Percentiles rank a stretch among this genome's conserved stretches.
These are phyloP conservation scores for Thecocarcelia acutangulata DNA, from an alignment of 2,888 invertebrate species.

Conservation along the genomic window DNA sequence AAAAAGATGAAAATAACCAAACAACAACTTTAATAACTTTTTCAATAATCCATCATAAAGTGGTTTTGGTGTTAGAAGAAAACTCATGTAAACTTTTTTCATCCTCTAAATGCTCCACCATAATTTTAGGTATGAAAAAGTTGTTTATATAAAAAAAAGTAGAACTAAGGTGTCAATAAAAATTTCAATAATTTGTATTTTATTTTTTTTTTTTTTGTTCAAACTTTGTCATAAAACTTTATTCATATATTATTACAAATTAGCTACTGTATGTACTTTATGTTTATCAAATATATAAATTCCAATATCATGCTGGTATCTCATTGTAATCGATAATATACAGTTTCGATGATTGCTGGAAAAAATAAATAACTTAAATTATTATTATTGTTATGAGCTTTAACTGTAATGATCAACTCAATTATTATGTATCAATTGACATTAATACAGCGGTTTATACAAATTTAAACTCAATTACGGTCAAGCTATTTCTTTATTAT, in stretches of 20 bases:
- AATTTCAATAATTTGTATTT: too few species aligned
- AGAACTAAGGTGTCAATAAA: neutral
- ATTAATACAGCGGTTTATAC: constrained; percentile 38
- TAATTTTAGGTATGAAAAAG: neutral
- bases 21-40: constrained; percentile 69
- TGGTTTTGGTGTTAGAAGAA: constrained; percentile 54
- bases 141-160: neutral
- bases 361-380: neutral
- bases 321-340: neutral
- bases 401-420: neutral
- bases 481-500: constrained; percentile 29
- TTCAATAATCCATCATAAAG: constrained; percentile 71
- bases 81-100: constrained; percentile 8
- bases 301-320: neutral
- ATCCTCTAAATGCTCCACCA: neutral
- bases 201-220: neutral
- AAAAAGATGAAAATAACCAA: constrained; percentile 36
- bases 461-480: constrained; percentile 44
- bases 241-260: neutral
- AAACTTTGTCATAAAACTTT: too few species aligned
- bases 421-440: constrained; percentile 25
- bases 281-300: too few species aligned
- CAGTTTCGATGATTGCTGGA: neutral
- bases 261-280: neutral
- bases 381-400: constrained; percentile 6